A percentile compares a stretch with the other conserved stretches of the same genome.
phyloP scores from a whole-genome alignment of 2,888 invertebrate genomes.

The Limenitis camilla region DNA sequence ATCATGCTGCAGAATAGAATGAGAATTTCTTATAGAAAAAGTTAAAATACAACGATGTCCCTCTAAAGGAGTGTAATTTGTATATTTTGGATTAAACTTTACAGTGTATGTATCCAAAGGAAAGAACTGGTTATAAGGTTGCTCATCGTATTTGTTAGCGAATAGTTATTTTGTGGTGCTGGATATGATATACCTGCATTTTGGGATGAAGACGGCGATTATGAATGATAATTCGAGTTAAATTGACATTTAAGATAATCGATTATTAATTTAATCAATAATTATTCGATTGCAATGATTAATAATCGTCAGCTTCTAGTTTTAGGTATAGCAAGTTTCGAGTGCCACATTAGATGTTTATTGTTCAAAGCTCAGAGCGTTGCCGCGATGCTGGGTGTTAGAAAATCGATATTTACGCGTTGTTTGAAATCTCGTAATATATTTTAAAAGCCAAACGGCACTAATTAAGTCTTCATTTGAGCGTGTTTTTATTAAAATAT shows the following conservation, averaged over 20 bases:
- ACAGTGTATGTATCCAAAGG: conserved; percentile 48
- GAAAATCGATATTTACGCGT: conserved; percentile 55
- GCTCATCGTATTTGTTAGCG: conserved; percentile 66
- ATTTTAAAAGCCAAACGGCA: conserved; percentile 51
- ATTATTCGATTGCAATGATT: background rate
- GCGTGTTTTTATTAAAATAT: conserved; percentile 67
- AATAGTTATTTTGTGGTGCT: conserved; percentile 63
- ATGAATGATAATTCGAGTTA: conserved; percentile 1
- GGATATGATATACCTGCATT: conserved; percentile 32
- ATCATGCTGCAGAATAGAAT: conserved; percentile 32
- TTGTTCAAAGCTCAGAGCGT: conserved; percentile 24
- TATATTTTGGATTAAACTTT: conserved; percentile 71
- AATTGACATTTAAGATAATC: background rate
- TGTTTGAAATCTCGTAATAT: conserved; percentile 74
- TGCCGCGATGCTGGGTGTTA: conserved; percentile 56
- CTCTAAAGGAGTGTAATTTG: conserved; percentile 43
- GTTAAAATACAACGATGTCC: conserved; percentile 37
- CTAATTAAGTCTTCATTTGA: conserved; percentile 58
- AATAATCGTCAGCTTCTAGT: conserved; percentile 8
- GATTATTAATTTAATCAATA: conserved; percentile 20
- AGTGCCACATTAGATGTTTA: conserved; percentile 67
- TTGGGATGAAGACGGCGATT: conserved; percentile 7
- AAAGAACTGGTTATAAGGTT: conserved; percentile 58
- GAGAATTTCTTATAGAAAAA: too few species aligned
- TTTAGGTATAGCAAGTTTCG: conserved; percentile 37